Percentiles rank a stretch among this genome's conserved stretches.
Evolutionary conservation across 2,888 invertebrate species (phyloP).

Genomic region (Malthinus flaveolus): DNA sequence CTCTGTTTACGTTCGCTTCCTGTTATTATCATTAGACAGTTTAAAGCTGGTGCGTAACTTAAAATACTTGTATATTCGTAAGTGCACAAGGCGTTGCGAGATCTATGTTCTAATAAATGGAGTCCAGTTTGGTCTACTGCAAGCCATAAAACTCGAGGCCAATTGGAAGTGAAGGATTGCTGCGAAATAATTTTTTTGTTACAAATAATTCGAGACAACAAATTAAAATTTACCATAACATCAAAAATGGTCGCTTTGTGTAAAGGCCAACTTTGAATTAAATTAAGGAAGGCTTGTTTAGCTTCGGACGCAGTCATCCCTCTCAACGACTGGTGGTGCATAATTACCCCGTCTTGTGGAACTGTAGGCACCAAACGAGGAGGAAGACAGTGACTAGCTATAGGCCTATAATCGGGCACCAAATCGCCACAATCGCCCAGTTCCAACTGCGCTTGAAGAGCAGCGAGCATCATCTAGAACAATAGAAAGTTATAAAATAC

Average conservation of each 20-base stretch:
- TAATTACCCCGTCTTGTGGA: constrained; percentile 82
- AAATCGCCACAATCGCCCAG: constrained; percentile 79
- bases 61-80: constrained; percentile 89
- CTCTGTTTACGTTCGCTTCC: constrained; percentile 89
- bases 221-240: constrained; percentile 72
- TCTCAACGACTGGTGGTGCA: constrained; percentile 87
- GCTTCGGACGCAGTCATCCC: constrained; percentile 87
- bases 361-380: constrained; percentile 77
- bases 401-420: constrained; percentile 65
- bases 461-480: constrained; percentile 86
- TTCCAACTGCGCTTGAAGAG: constrained; percentile 91
- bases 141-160: constrained; percentile 91
- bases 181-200: constrained; percentile 49
- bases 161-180: constrained; percentile 96
- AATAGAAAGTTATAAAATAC: neutral
- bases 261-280: constrained; percentile 92
- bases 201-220: neutral
- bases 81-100: constrained; percentile 85
- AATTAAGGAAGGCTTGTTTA: constrained; percentile 89
- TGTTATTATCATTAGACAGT: constrained; percentile 92
- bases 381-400: constrained; percentile 82
- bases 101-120: constrained; percentile 85
- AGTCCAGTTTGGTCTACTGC: constrained; percentile 92
- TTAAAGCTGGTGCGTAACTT: constrained; percentile 89
- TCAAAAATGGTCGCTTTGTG: constrained; percentile 93